Evolutionary conservation across 2,113 vertebrate species (phyloP), one percentile per base, ranked within the genome.

Genomic region (Gasterosteus aculeatus): DNA sequence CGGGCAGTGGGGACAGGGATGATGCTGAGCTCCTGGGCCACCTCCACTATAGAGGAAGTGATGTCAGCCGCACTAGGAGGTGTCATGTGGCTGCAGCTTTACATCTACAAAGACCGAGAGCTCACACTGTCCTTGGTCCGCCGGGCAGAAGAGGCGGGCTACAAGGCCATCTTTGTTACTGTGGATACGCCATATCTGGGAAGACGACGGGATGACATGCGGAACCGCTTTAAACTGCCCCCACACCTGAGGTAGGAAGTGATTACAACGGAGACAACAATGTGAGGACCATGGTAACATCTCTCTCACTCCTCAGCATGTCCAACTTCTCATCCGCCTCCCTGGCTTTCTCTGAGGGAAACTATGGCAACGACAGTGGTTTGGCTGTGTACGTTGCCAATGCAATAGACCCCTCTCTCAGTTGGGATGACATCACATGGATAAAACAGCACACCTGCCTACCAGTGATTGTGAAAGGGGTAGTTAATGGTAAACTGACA

Each of bases 21-120:
- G 98, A 98, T 98, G 97, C 91, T 99, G 86, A 99, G 98, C 62
- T 97, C 98, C 62, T 99, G 97, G 97, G 95, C 97, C 35, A 99
- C 98, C 3, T 96, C 96, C 5, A 96, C 95, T 2, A 95, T 98
- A 3, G 98, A 99, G 90, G 96, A 99, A 89, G 97, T 98, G 65
- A 91, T 84, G 82, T 88, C 86, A 67, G 3, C 54, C 2, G 74
- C 86, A 3, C 0, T 1, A 0, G 88, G 94, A 3, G 93, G 71
- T 1, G 62, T 79, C 19, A 74, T 92, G 38, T 99, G 97, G 98
- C 72, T 99, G 87, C 98, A 99, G 83, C 95, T 99, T 0, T 99
- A 99, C 22, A 93, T 98, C 68, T 99, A 98, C 85, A 98, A 97
- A 87, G 97, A 99, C 83, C 84, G 96, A 1, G 91, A 90, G 6